Evolutionary conservation across 2,113 vertebrate species (phyloP), one percentile per base, ranked within the genome.

Genomic region (Lathamus discolor): DNA sequence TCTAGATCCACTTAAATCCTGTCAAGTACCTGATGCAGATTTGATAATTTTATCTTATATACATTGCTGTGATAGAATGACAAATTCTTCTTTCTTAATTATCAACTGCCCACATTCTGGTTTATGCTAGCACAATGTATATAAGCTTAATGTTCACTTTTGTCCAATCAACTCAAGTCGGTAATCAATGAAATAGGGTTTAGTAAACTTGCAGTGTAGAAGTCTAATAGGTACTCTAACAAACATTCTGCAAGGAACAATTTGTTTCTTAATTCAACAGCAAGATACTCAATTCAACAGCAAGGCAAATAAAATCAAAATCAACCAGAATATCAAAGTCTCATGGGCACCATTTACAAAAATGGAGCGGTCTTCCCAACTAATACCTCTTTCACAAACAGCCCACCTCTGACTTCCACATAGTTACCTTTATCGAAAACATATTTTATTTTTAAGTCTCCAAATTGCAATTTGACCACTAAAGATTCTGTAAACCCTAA

Each of bases 121-220:
- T 67, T 77, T 92, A 75, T 3, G 22, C 37, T 79, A 73, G 10
- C 4, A 44, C 77, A 52, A 77, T 9, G 6, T 44, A 23, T 10
- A 10, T 52, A 76, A 73, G 25, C n/a, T 39, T 51, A 61, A 72
- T 29, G 39, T 68, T 73, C 27, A 14, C n/a, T 66, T 92, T 64
- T 80, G 37, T 64, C 62, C 3, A 0, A 44, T 49, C 20, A 76
- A 25, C 19, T 83, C 62, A 68, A 66, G 33, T 13, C 4, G 0
- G 8, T 64, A 86, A 68, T 35, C n/a, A 89, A 5, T n/a, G 16
- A 57, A 75, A 22, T 27, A 22, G 5, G 17, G 70, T 79, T 87
- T 37, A 76, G 57, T 18, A 77, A 78, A 77, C 10, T 66, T 88
- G 12, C 37, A 77, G 24, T 25, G 14, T 27, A 49, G 11, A 33